These are phyloP conservation scores for Balearica regulorum DNA, from an alignment of 2,797 vertebrate genomes.

Conservation along the genomic window DNA sequence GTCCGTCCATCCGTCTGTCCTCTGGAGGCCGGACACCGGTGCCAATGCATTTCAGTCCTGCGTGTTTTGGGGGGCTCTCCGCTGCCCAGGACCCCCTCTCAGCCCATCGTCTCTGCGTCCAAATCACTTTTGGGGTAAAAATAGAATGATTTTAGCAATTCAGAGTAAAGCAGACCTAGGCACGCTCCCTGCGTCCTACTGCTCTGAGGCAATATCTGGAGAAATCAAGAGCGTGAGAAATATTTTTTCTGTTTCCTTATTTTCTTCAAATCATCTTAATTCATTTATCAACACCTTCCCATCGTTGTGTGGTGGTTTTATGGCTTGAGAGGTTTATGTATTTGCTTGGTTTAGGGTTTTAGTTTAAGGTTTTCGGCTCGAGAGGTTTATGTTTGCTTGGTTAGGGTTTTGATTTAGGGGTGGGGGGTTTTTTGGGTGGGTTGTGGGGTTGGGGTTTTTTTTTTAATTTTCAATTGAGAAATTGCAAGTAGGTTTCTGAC, in stretches of 20 bases:
- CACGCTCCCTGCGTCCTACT: neutral
- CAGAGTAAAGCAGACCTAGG: neutral
- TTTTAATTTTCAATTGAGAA: neutral
- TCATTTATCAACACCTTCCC: neutral
- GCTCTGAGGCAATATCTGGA: rapidly evolving
- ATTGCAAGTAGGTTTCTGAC: neutral
- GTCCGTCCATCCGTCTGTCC: neutral
- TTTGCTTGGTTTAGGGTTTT: neutral
- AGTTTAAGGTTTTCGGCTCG: neutral
- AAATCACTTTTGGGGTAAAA: neutral
- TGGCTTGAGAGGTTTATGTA: neutral
- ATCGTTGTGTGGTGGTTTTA: neutral
- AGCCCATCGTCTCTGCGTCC: neutral
- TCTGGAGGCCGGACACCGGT: neutral
- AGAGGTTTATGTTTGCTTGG: neutral
- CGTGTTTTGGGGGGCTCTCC: neutral
- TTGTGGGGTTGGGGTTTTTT: too few relatives aligned
- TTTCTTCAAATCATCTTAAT: neutral
- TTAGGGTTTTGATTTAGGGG: neutral
- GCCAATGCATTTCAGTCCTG: rapidly evolving
- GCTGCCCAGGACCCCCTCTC: neutral
- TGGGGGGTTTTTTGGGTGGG: neutral
- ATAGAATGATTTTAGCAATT: neutral
- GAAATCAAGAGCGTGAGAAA: neutral
- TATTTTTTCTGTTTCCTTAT: neutral